Percentiles rank a stretch among this genome's conserved stretches.
phyloP scores from a whole-genome alignment of 2,888 invertebrate genomes.

The Andrena marginata region DNA sequence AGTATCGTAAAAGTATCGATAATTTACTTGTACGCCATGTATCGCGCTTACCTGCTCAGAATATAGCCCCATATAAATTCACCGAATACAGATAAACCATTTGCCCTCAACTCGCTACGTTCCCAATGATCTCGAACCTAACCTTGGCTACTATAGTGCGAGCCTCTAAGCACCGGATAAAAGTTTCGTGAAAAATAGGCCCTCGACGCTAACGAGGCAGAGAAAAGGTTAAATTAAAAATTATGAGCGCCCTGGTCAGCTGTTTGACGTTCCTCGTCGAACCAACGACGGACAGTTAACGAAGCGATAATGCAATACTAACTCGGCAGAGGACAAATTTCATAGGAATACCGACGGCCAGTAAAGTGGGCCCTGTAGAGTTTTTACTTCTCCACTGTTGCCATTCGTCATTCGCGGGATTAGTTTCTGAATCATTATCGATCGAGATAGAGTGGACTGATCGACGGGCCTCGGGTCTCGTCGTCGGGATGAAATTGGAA shows the following conservation, averaged over 20 bases:
- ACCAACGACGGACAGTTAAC: not conserved
- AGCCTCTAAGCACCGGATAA: conserved; percentile 45
- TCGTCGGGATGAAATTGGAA: conserved; percentile 27
- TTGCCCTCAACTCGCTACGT: conserved; percentile 11
- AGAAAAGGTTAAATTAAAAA: conserved; percentile 40
- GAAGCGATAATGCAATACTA: not conserved
- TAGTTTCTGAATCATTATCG: conserved; percentile 28
- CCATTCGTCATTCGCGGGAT: not conserved
- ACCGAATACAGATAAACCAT: conserved; percentile 9
- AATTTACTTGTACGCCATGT: conserved; percentile 16
- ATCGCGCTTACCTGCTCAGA: conserved; percentile 8
- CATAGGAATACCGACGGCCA: not conserved
- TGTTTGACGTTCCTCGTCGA: not conserved
- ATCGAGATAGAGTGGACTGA: conserved; percentile 7
- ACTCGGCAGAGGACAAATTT: not conserved
- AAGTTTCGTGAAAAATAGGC: conserved; percentile 53
- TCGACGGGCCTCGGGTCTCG: conserved; percentile 7
- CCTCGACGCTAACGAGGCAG: not conserved
- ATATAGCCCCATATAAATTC: conserved; percentile 46
- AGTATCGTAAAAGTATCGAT: conserved; percentile 1
- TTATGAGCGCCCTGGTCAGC: conserved; percentile 14
- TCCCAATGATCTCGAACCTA: conserved; percentile 22
- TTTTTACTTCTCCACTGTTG: not conserved
- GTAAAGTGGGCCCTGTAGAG: too few species aligned
- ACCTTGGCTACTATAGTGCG: conserved; percentile 20